Base-by-base conservation (phyloP, 1,140 invertebrate genomes). In the Cyclina sinensis region DNA sequence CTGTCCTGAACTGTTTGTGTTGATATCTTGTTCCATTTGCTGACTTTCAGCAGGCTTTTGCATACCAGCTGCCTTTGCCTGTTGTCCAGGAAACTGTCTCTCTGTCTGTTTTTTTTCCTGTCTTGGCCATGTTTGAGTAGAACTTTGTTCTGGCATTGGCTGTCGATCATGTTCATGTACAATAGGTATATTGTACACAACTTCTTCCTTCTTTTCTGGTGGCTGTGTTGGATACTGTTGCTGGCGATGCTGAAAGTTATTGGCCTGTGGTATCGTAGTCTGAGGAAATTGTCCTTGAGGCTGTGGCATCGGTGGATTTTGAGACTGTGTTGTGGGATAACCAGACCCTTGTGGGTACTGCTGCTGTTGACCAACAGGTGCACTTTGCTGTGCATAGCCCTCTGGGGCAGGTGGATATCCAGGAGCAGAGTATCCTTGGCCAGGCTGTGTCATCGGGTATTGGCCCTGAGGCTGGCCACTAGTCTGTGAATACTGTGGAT, bases 311-410 rank as follows among this genome's bases (percentile, higher is more conserved):
- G 74, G 86, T 92, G 76, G 48, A 32, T 93, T 93, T 3, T 70
- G 78, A 43, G 43, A 43, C 43, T 43, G 43, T 7, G 14, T 14
- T 7, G 43, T 43, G 81, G 94, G 92, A 18, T 95, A 95, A 65
- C 95, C 94, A 87, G 91, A 89, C 62, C 43, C 43, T 27, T 73
- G 30, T 37, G 68, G 35, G 39, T 39, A 73, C n/a, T 5, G 30
- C 35, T 73, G 68, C 43, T 95, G 94, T 88, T 94, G 95, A 11
- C 95, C 90, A 94, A 32, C 30, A 1, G 30, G 3, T 43, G 21
- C 95, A 94, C 85, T 95, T 73, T 24, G 5, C 68, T 39, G 48
- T 16, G 51, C 95, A 48, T 54, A 46, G 46, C 18, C 57, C 32
- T 80, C 54, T 24, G 48, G 39, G 21, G 21, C 37, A 18, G 32